Percentiles rank a stretch among this genome's conserved stretches.
phyloP scores from a whole-genome alignment of 2,797 vertebrate species.

The Jordanella pulchra region DNA sequence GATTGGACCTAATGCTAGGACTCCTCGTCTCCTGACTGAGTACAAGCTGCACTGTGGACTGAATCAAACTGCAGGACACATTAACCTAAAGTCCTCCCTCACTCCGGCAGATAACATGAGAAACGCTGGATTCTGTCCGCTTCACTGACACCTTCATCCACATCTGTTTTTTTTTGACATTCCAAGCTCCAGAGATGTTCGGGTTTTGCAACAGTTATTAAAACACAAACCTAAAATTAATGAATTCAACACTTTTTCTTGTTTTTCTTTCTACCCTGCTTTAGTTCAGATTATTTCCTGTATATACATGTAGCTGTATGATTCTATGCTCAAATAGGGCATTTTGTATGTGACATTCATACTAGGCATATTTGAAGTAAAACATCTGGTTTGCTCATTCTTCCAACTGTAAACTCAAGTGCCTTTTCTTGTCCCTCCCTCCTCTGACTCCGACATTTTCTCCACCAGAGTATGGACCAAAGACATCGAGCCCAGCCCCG shows the following conservation, averaged over 20 bases:
- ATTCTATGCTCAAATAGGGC: conserved; percentile 72
- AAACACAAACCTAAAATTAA: conserved; percentile 45
- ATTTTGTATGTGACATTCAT: conserved; percentile 79
- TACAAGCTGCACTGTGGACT: background rate
- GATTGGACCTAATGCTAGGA: conserved; percentile 5
- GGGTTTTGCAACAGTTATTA: conserved; percentile 68
- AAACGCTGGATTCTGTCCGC: conserved; percentile 31
- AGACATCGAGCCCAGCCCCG: conserved; percentile 68
- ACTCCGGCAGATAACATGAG: background rate
- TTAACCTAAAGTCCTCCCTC: conserved; percentile 4
- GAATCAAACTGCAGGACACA: conserved; percentile 22
- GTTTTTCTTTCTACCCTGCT: conserved; percentile 13
- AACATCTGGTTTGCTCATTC: conserved; percentile 59
- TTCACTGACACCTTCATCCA: conserved; percentile 19
- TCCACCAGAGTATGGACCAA: conserved; percentile 80
- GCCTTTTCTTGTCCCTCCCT: conserved; percentile 79
- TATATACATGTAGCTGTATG: conserved; percentile 77
- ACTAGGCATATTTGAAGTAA: conserved; percentile 64
- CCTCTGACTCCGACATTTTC: conserved; percentile 42
- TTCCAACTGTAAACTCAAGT: conserved; percentile 84
- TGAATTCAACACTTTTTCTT: conserved; percentile 33
- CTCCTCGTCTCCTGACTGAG: background rate
- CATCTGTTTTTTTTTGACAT: conserved; percentile 41
- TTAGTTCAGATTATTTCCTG: conserved; percentile 54
- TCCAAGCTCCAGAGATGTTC: conserved; percentile 60